Base-by-base conservation (phyloP, 1,140 invertebrate genomes). In the Mylabris phalerata region DNA sequence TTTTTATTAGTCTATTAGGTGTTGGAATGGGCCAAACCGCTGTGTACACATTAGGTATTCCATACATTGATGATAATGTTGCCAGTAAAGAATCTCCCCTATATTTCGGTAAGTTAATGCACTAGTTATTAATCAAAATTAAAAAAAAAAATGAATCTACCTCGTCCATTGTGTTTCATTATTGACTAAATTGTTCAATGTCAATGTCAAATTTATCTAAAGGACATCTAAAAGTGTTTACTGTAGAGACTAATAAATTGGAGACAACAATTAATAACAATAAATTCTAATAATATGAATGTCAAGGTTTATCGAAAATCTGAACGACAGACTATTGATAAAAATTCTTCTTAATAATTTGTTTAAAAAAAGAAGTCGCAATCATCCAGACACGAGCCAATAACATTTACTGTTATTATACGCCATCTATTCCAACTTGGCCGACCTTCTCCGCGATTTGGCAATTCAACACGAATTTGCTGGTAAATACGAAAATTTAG, bases 41-140 rank as follows among this genome's bases (percentile, higher is more conserved):
- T 2, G 90, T 94, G n/a, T 89, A 90, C 60, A 93, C 91, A 3
- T 77, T 95, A n/a, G 92, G 92, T 3, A 95, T 95, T 68, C 92
- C 93, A 1, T 95, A 93, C 69, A 92, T 95, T 46, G 93, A 95
- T 66, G 93, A 95, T 75, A 95, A 95, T 75, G 92, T 95, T 26
- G 89, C 90, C 59, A 92, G 87, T 74, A 83, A 88, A 70, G 91
- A 95, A 72, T 93, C 91, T 46, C 92, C 93, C n/a, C 81, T 95
- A 58, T 95, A 95, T 77, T 93, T 95, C 76, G 89, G 89, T 91
- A 75, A 86, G 79, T 79, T 5, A 25, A 11, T 25, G 50, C 39
- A 11, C 13, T 32, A 25, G 7, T 32, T 32, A 32, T 3, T 32
- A 32, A 32, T 7, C 4, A n/a, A n/a, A 47, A n/a, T 10, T 19